Base-by-base conservation (phyloP, 2,113 vertebrate species). In the Puntigrus tetrazona region DNA sequence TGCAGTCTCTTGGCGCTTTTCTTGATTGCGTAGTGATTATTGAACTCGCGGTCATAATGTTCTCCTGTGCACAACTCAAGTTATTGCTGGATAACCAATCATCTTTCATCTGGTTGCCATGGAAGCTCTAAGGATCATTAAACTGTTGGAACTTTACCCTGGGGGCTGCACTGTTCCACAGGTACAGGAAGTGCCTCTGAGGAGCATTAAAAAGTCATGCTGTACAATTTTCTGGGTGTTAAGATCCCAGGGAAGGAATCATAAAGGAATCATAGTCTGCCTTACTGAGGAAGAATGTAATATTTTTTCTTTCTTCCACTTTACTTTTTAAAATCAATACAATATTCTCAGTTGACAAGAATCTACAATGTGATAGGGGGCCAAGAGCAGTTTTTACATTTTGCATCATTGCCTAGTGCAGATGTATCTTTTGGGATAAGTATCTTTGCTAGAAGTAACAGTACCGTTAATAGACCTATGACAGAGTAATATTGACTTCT, bases 51-150 rank as follows among this genome's bases (percentile, higher is more conserved):
- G 10, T 63, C 38, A 78, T 55, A 61, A 43, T 13, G 10, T 50
- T 8, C 10, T 69, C 2, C 74, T 50, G 22, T 83, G 25, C 31
- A 25, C 13, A 31, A 18, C 47, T 82, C 78, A 76, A 41, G 41
- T 55, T 57, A 81, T 67, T 67, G 34, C 41, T 80, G 59, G 20
- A 63, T 70, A 20, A 45, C 61, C 47, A 22, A 2, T 50, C 61
- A 78, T 78, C 83, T 79, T 70, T 79, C 65, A 43, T 78, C 6
- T 47, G 47, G 67, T 67, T 80, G 9, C 78, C 78, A 45, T 84
- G 83, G 59, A 80, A 47, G 16, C 25, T 10, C 27, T 31, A 31
- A n/a, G 69, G 61, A 80, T 78, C 78, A 70, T 81, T 87, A 36
- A 70, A 65, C 36, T 27, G 14, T 83, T 31, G 27, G 10, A 79